phyloP scores from a whole-genome alignment of 2,888 invertebrate genomes.

The Oscheius sp. region DNA sequence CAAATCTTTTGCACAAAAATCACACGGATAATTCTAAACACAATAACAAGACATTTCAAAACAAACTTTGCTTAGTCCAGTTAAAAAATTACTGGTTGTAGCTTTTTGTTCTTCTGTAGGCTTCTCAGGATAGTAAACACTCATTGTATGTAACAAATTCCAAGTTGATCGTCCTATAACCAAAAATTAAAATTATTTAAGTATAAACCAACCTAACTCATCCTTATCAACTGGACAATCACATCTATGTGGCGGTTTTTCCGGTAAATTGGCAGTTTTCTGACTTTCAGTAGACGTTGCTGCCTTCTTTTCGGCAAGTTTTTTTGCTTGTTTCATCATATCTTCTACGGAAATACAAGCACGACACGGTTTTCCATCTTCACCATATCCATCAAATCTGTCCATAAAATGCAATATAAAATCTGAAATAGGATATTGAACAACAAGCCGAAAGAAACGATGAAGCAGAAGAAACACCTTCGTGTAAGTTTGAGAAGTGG shows the following conservation, averaged over 20 bases:
- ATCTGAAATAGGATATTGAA: not conserved
- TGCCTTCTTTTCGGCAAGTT: slow-evolving; percentile 34
- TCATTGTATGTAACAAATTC: slow-evolving; percentile 94
- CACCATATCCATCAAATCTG: slow-evolving; percentile 4
- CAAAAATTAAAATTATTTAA: not conserved
- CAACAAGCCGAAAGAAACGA: no score
- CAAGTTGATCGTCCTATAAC: slow-evolving; percentile 76
- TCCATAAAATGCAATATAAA: slow-evolving; percentile 4
- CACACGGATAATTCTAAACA: slow-evolving; percentile 66
- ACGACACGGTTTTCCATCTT: slow-evolving; percentile 60
- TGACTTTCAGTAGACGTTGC: not conserved
- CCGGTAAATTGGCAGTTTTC: not conserved
- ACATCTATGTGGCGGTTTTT: not conserved
- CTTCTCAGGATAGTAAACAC: slow-evolving; percentile 87
- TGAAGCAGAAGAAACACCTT: no score
- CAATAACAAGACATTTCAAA: no score
- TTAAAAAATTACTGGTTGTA: slow-evolving; percentile 84
- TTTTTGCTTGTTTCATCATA: slow-evolving; percentile 61
- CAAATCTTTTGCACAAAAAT: slow-evolving; percentile 77
- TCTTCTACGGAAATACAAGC: slow-evolving; percentile 66
- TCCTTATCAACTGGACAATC: slow-evolving; percentile 75
- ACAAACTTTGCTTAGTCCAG: slow-evolving; percentile 77
- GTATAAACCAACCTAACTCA: slow-evolving; percentile 71
- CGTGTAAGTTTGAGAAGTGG: no score
- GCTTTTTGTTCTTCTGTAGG: slow-evolving; percentile 78